phyloP scores from a whole-genome alignment of 2,797 vertebrate species.

The Artibeus jamaicensis region DNA sequence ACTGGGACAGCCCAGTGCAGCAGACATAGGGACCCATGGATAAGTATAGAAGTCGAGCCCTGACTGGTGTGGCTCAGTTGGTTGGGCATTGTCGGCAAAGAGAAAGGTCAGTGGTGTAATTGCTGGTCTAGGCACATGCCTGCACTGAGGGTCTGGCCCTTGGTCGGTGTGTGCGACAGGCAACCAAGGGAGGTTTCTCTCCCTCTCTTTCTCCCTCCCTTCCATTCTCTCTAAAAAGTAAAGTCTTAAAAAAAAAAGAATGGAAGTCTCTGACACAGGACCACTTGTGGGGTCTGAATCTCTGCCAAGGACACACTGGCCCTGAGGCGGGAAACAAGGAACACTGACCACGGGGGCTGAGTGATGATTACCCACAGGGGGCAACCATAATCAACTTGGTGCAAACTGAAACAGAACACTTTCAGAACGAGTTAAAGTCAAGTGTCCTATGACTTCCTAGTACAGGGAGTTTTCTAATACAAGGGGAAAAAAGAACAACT shows the following conservation, averaged over 20 bases:
- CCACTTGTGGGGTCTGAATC: background rate
- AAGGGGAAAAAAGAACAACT: background rate
- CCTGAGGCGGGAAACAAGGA: background rate
- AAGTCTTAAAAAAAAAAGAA: background rate
- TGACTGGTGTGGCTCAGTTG: too few relatives aligned
- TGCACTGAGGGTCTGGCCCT: too few relatives aligned
- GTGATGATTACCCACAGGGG: background rate
- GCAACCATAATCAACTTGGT: background rate
- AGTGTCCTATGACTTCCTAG: background rate
- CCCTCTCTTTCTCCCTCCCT: too few relatives aligned
- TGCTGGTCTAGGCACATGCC: too few relatives aligned
- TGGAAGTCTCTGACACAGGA: background rate
- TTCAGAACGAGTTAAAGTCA: background rate
- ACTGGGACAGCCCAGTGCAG: background rate
- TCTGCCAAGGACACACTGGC: background rate
- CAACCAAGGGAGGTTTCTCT: too few relatives aligned
- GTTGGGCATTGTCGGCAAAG: too few relatives aligned
- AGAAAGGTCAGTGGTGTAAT: too few relatives aligned
- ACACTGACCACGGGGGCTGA: background rate
- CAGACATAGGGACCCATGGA: background rate
- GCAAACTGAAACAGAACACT: background rate
- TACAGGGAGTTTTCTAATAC: background rate
- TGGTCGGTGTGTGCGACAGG: too few relatives aligned
- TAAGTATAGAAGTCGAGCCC: background rate
- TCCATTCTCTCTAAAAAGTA: too few relatives aligned